phyloP scores from a whole-genome alignment of 1,140 invertebrate genomes.

The Drosophila bipectinata region DNA sequence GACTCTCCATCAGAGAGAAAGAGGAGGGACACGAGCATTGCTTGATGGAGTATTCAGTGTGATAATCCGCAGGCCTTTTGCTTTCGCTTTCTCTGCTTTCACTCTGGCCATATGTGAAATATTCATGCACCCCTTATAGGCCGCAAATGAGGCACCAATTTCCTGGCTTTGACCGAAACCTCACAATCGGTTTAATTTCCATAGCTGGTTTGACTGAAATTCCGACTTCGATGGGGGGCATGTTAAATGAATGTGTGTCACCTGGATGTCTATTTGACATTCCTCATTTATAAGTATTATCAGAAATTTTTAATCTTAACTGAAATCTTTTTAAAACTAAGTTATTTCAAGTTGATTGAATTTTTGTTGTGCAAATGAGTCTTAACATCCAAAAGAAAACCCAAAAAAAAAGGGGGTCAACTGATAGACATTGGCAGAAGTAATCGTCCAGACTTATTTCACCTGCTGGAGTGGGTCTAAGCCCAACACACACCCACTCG shows the following conservation, averaged over 20 bases:
- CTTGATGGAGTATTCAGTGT: conserved; percentile 59
- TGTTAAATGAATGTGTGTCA: neutral
- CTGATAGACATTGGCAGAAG: conserved; percentile 17
- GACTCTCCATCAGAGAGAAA: neutral
- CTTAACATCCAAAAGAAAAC: neutral
- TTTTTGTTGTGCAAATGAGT: neutral
- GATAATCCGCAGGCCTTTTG: conserved; percentile 69
- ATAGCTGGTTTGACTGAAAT: neutral
- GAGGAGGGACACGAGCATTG: neutral
- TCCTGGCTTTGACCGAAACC: conserved; percentile 1
- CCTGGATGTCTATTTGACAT: neutral
- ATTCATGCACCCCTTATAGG: conserved; percentile 55
- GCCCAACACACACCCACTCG: conserved; percentile 31
- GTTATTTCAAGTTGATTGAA: conserved; percentile 13
- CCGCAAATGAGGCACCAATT: conserved; percentile 9
- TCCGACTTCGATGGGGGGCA: neutral
- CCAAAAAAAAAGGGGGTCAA: conserved; percentile 16
- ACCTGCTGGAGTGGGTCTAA: conserved; percentile 51
- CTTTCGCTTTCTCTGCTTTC: conserved; percentile 61
- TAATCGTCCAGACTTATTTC: conserved; percentile 54
- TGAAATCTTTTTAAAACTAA: neutral
- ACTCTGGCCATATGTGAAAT: conserved; percentile 62
- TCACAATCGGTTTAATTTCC: neutral
- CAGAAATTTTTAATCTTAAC: neutral
- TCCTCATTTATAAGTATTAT: neutral